These are phyloP conservation scores for Odontesthes bonariensis DNA, from an alignment of 2,113 vertebrate species.

Conservation along the genomic window DNA sequence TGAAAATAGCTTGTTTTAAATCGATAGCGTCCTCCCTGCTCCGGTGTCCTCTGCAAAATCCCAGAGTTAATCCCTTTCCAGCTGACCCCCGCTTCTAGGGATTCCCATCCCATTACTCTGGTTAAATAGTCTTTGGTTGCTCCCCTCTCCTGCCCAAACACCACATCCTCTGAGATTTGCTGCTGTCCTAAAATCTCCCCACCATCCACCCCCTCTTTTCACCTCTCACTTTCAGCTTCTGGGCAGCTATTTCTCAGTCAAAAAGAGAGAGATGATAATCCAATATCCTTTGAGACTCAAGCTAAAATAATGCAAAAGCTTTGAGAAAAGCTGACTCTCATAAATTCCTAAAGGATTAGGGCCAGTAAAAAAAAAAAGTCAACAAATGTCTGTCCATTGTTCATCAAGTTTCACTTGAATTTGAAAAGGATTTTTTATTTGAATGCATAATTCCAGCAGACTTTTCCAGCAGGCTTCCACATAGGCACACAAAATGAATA, in stretches of 20 bases:
- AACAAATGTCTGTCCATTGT: slow-evolving; percentile 7
- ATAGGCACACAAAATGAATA: neutral
- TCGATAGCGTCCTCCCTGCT: slow-evolving; percentile 30
- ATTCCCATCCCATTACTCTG: slow-evolving; percentile 68
- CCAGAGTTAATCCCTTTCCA: slow-evolving; percentile 48
- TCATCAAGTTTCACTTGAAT: neutral
- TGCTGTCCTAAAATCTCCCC: slow-evolving; percentile 13
- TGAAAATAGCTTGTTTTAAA: slow-evolving; percentile 38
- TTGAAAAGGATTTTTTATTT: neutral
- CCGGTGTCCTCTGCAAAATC: slow-evolving; percentile 17
- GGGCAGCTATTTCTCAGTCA: slow-evolving; percentile 19
- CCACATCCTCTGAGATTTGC: slow-evolving; percentile 29
- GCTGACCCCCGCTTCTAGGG: slow-evolving; percentile 30
- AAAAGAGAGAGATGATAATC: slow-evolving; percentile 19
- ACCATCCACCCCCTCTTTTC: slow-evolving; percentile 2
- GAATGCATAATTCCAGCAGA: neutral
- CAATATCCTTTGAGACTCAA: slow-evolving; percentile 3
- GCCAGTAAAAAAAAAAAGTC: neutral
- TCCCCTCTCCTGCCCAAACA: slow-evolving; percentile 11
- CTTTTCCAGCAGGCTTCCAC: neutral
- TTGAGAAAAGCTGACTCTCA: neutral
- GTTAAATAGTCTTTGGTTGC: slow-evolving; percentile 52
- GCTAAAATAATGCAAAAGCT: slow-evolving; percentile 15
- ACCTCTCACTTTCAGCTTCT: slow-evolving; percentile 11
- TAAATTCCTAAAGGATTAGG: slow-evolving; percentile 9